Evolutionary conservation across 2,113 vertebrate species (phyloP), one percentile per base, ranked within the genome.

Genomic region (human (Homo sapiens)): DNA sequence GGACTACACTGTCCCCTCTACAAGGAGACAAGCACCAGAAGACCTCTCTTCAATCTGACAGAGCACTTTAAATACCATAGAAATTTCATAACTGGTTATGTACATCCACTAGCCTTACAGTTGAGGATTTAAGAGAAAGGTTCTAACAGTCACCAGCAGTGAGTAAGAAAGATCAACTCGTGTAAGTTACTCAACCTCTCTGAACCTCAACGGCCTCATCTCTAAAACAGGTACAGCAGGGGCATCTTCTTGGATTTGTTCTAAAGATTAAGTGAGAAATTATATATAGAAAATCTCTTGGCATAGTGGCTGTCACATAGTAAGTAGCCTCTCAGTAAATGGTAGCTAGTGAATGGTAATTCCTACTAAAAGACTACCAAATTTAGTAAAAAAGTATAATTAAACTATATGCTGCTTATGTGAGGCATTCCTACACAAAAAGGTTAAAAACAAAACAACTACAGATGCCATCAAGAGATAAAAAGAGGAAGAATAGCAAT

Each of bases 211-310:
- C 38, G 45, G 73, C 70, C 23, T 45, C 45, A 96, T 80, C 45
- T 72, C 22, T 96, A 82, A 89, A 72, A 94, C 10, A 93, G 59
- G 50, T 27, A 64, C 43, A 92, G 78, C 0, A 86, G 10, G 25
- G 79, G 59, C 35, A 86, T 64, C 48, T 30, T 97, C 78, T 93
- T 55, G 1, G 43, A 89, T 89, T 82, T 96, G 50, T 82, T 96
- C 79, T 78, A 90, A 90, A 57, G 48, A 95, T 61, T 95, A 92
- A 82, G 89, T 89, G 30, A 78, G 27, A 81, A 90, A 89, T 70
- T 84, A 22, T 64, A 61, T 35, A 32, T 7, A 83, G 68, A 86
- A 73, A 76, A 40, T 90, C 93, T 95, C 25, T 59, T 83, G 22
- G 50, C 55, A 84, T 50, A 73, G 43, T 73, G 16, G 35, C 48